A percentile compares a stretch with the other conserved stretches of the same genome.
These are phyloP conservation scores for Torymus auratus DNA, from an alignment of 2,888 invertebrate species.

Conservation along the genomic window DNA sequence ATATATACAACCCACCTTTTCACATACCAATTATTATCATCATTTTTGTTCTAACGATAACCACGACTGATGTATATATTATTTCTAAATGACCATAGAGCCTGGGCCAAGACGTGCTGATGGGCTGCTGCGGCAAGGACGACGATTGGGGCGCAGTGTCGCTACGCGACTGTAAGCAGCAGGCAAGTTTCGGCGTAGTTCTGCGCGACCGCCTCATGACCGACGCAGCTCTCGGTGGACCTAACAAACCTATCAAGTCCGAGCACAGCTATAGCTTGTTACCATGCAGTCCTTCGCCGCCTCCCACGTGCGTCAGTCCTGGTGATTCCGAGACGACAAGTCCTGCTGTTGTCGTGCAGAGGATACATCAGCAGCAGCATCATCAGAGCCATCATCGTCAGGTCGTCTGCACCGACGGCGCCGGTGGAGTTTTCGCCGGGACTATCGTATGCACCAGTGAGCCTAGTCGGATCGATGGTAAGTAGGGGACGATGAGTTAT, in stretches of 20 bases:
- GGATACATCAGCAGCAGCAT: not conserved
- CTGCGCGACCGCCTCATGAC: slow-evolving; percentile 94
- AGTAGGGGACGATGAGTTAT: not conserved
- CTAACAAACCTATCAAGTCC: slow-evolving; percentile 87
- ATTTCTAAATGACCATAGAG: slow-evolving; percentile 33
- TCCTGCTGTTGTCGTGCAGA: no score
- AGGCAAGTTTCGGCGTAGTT: slow-evolving; percentile 79
- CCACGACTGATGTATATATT: not conserved
- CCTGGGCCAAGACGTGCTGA: slow-evolving; percentile 79
- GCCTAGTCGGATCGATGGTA: slow-evolving; percentile 70
- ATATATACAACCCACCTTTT: no score
- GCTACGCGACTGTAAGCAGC: slow-evolving; percentile 27
- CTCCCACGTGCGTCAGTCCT: slow-evolving; percentile 50
- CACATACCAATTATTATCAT: not conserved
- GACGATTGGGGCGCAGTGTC: slow-evolving; percentile 72
- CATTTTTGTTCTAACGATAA: no score
- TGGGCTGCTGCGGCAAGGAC: slow-evolving; percentile 80
- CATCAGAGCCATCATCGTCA: slow-evolving; percentile 3
- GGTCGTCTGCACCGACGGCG: slow-evolving; percentile 23
- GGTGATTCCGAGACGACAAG: no score
- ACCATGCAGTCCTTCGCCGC: slow-evolving; percentile 71
- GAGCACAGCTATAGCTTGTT: slow-evolving; percentile 92
- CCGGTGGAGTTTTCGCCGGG: slow-evolving; percentile 60
- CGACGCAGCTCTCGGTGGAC: slow-evolving; percentile 87
- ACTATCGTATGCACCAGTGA: slow-evolving; percentile 62